Conservation (phyloP, 2,888 invertebrate species). For the Trissolcus japonicus region DNA sequence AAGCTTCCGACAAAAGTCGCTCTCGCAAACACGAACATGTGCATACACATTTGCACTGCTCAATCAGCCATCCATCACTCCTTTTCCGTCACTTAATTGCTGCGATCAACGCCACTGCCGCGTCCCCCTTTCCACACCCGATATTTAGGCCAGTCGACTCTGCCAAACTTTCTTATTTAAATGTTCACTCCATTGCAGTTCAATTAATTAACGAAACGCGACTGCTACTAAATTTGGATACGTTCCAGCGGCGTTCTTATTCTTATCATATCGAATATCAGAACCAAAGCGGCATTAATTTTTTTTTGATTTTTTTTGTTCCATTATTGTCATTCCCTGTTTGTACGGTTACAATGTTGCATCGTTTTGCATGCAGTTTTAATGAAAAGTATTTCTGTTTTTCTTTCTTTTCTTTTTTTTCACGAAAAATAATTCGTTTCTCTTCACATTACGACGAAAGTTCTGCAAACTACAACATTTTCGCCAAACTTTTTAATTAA, state of each 20-base stretch:
- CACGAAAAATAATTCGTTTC: too few relatives aligned
- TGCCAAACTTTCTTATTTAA: slow-evolving; percentile 30
- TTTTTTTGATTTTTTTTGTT: too few relatives aligned
- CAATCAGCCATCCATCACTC: slow-evolving; percentile 40
- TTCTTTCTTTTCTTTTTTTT: too few relatives aligned
- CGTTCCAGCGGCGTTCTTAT: slow-evolving; percentile 23
- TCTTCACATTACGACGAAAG: too few relatives aligned
- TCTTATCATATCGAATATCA: background rate
- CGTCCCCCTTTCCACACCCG: slow-evolving; percentile 9
- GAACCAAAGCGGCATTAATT: too few relatives aligned
- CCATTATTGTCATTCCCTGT: too few relatives aligned
- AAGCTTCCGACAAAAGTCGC: slow-evolving; percentile 39
- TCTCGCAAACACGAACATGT: slow-evolving; percentile 14
- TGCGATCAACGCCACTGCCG: slow-evolving; percentile 11
- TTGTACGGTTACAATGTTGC: too few relatives aligned
- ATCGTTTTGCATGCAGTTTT: too few relatives aligned
- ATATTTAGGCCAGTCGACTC: slow-evolving; percentile 4
- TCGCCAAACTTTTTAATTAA: slow-evolving; percentile 22
- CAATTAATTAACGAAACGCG: slow-evolving; percentile 31
- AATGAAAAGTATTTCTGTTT: too few relatives aligned
- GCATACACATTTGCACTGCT: slow-evolving; percentile 13
- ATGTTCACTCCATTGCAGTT: slow-evolving; percentile 9
- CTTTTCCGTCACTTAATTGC: slow-evolving; percentile 33
- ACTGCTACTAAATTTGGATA: slow-evolving; percentile 19
- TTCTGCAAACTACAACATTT: background rate